phyloP scores from a whole-genome alignment of 2,797 vertebrate species.

The Halcyon badia region DNA sequence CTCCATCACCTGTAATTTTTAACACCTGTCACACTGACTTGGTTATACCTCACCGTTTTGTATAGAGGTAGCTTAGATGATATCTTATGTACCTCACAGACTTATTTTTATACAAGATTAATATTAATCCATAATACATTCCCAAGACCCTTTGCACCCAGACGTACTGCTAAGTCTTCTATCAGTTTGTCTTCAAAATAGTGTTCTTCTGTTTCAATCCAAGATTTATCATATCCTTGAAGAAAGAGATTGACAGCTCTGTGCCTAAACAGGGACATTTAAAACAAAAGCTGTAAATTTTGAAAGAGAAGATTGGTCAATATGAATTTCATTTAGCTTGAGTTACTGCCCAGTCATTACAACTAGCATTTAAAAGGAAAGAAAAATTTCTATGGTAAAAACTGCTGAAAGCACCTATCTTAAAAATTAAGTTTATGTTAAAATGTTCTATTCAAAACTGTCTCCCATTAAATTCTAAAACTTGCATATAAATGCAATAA shows the following conservation, averaged over 20 bases:
- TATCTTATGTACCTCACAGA: neutral
- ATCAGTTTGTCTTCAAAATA: slow-evolving; percentile 98
- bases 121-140: neutral
- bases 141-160: slow-evolving; percentile 5
- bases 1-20: neutral
- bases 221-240: slow-evolving; percentile 96
- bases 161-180: slow-evolving; percentile 93
- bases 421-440: neutral
- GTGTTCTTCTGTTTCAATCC: slow-evolving; percentile 97
- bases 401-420: neutral
- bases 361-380: neutral
- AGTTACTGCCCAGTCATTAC: neutral
- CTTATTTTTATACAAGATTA: neutral
- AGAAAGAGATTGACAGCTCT: slow-evolving; percentile 95
- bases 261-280: slow-evolving; percentile 83
- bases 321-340: neutral
- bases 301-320: neutral
- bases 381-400: neutral
- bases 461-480: neutral
- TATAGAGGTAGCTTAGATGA: neutral
- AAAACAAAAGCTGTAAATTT: slow-evolving; percentile 22
- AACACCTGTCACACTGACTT: neutral
- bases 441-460: neutral
- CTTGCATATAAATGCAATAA: neutral
- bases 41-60: neutral